phyloP scores from a whole-genome alignment of 1,140 invertebrate species.

The Matsumurasca onukii region DNA sequence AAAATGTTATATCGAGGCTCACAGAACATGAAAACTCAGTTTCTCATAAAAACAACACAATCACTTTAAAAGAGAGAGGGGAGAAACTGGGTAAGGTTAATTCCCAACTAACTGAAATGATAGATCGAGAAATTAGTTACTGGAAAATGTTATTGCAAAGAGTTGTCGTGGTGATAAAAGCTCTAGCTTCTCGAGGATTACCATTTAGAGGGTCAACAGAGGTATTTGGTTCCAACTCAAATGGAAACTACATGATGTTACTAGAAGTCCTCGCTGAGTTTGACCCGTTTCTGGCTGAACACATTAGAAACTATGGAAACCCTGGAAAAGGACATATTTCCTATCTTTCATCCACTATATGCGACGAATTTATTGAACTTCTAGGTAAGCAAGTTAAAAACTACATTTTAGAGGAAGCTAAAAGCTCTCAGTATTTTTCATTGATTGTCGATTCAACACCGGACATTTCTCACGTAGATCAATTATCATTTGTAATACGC shows the following conservation, averaged over 20 bases:
- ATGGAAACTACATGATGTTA: slow-evolving; percentile 40
- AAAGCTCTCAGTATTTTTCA: slow-evolving; percentile 3
- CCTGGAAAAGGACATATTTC: slow-evolving; percentile 33
- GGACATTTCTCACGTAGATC: slow-evolving; percentile 36
- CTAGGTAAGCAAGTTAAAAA: slow-evolving; percentile 36
- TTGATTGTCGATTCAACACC: slow-evolving; percentile 39
- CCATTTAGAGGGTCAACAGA: slow-evolving; percentile 38
- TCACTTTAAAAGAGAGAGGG: slow-evolving; percentile 13
- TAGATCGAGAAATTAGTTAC: slow-evolving; percentile 33
- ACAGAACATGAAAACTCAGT: slow-evolving; percentile 16
- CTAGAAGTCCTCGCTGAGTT: slow-evolving; percentile 39
- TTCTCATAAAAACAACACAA: slow-evolving; percentile 22
- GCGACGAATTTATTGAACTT: slow-evolving; percentile 38
- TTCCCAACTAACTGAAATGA: slow-evolving; percentile 6
- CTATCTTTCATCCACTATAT: slow-evolving; percentile 15
- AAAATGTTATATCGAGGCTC: background rate
- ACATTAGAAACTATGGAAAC: slow-evolving; percentile 38
- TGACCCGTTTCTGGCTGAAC: slow-evolving; percentile 38
- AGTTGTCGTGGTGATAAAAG: slow-evolving; percentile 40
- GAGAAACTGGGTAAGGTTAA: slow-evolving; percentile 10
- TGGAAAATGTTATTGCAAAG: slow-evolving; percentile 37
- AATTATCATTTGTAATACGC: slow-evolving; percentile 29
- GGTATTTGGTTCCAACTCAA: slow-evolving; percentile 36
- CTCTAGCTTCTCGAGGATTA: slow-evolving; percentile 37
- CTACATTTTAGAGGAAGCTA: slow-evolving; percentile 25